phyloP scores from a whole-genome alignment of 2,888 invertebrate genomes.

The Agonopterix alstromeriana region DNA sequence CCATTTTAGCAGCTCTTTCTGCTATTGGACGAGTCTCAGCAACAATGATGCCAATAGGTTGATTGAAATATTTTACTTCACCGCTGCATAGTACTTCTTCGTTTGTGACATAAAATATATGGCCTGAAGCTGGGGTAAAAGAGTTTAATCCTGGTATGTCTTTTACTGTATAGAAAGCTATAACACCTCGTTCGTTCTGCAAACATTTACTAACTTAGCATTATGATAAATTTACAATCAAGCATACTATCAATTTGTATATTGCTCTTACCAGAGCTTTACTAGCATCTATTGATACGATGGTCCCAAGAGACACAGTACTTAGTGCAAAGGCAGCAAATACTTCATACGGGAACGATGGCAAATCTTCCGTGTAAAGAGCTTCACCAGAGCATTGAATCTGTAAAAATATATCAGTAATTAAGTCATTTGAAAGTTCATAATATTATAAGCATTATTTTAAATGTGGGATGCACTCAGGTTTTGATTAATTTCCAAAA shows the following conservation, averaged over 20 bases:
- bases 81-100: constrained; percentile 61
- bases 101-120: constrained; percentile 16
- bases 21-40: constrained; percentile 74
- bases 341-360: constrained; percentile 75
- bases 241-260: not conserved
- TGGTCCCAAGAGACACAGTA: constrained; percentile 64
- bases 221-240: not conserved
- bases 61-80: constrained; percentile 35
- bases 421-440: not conserved
- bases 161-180: constrained; percentile 77
- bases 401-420: constrained; percentile 15
- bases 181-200: constrained; percentile 78
- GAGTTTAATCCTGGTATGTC: constrained; percentile 82
- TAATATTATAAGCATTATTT: too few species aligned
- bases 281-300: constrained; percentile 74
- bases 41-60: constrained; percentile 63
- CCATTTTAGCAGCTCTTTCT: constrained; percentile 71
- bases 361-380: constrained; percentile 79
- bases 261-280: constrained; percentile 75
- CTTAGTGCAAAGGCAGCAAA: constrained; percentile 79
- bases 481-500: too few species aligned
- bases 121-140: constrained; percentile 46
- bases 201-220: constrained; percentile 14
- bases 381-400: constrained; percentile 82
- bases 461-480: too few species aligned